Base-by-base conservation (phyloP, 2,888 invertebrate genomes). In the Stomorhina lunata region DNA sequence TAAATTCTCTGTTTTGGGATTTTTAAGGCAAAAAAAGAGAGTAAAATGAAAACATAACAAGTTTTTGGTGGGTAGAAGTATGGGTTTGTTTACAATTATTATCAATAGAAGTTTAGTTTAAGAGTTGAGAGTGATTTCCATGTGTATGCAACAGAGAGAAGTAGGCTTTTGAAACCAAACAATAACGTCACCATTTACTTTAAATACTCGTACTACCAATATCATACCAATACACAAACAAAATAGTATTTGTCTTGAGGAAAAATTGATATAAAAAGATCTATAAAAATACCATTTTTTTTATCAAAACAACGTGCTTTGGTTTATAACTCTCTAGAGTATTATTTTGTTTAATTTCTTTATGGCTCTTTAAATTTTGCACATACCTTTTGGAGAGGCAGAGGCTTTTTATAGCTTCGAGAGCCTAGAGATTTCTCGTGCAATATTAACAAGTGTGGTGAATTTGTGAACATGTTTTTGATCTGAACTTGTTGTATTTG, bases 281-380 rank as follows among this genome's bases (percentile, higher is more conserved):
- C 25, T 73, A 4, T 12, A 59, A 68, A 72, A 80, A 68, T 68
- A 32, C 53, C 50, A n/a, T n/a, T n/a, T n/a, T n/a, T n/a, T 65
- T 43, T 22, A 76, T 17, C 34, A 29, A 55, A 59, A 71, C 77
- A 81, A 78, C 87, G 88, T 87, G 73, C 69, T 72, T 61, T 57
- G 79, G 20, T 53, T 75, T 76, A 29, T n/a, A 50, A 71, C 77
- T 61, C 84, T 84, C 79, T 59, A 45, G 72, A 66, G 80, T 45
- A 40, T 59, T 66, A 32, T 71, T 72, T 65, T 37, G 43, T 61
- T 22, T 32, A 32, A 6, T 68, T 59, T 55, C 57, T 12, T 34
- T 50, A 34, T 43, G n/a, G 17, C 43, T 66, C 37, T 53, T 48
- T 12, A 4, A 0, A 17, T 66, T 65, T 20, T 27, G 57, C 37